Evolutionary conservation across 2,113 vertebrate species (phyloP).

Genomic region (Sceloporus undulatus): DNA sequence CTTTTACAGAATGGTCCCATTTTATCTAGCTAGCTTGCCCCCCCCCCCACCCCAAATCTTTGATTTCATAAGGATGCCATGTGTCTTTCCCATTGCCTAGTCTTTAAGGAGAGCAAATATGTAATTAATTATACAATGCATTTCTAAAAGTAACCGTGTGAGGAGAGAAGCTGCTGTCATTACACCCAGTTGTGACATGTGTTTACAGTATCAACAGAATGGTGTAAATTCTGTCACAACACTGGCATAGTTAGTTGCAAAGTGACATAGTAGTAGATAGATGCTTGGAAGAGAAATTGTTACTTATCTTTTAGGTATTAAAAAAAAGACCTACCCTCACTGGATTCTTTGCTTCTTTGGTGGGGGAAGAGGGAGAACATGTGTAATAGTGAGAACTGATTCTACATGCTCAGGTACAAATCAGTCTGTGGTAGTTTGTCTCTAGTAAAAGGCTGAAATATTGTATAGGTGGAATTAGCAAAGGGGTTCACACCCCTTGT

Average conservation of each 20-base stretch:
- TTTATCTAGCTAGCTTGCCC: slow-evolving; percentile 70
- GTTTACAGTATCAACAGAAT: slow-evolving; percentile 30
- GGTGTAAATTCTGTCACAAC: slow-evolving; percentile 40
- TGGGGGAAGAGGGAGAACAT: too few species aligned
- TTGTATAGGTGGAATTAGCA: too few species aligned
- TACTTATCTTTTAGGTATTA: too few species aligned
- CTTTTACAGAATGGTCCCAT: slow-evolving; percentile 50
- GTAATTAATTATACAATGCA: slow-evolving; percentile 76
- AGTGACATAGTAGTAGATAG: background rate
- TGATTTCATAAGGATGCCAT: slow-evolving; percentile 67
- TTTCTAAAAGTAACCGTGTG: slow-evolving; percentile 61
- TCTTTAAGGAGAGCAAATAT: slow-evolving; percentile 71
- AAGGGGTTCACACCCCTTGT: too few species aligned
- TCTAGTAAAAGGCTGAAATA: too few species aligned
- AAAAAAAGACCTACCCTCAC: too few species aligned
- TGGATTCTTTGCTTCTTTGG: too few species aligned
- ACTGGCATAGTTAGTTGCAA: slow-evolving; percentile 58
- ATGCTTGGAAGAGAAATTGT: too few species aligned
- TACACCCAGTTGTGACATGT: slow-evolving; percentile 44
- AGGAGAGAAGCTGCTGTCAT: slow-evolving; percentile 34
- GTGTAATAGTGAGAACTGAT: too few species aligned
- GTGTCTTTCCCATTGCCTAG: slow-evolving; percentile 46
- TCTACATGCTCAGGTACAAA: too few species aligned
- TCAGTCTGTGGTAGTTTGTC: too few species aligned
- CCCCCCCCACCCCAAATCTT: slow-evolving; percentile 54